phyloP scores from a whole-genome alignment of 2,113 vertebrate species.

The Parus major region DNA sequence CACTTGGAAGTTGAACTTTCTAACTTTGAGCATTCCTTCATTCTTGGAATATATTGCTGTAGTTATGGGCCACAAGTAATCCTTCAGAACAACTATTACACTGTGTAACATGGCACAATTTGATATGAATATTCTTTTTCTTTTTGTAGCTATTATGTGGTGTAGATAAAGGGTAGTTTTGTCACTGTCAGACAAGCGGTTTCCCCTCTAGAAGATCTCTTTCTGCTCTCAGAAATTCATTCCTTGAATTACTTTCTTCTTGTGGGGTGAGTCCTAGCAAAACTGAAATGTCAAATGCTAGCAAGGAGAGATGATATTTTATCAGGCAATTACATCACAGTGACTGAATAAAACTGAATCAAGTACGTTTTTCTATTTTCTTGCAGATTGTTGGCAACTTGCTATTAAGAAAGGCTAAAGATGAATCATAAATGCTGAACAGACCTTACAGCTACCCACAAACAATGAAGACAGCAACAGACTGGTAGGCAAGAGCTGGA shows the following conservation, averaged over 20 bases:
- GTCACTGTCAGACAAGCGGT: neutral
- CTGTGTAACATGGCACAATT: neutral
- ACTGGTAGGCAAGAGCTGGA: neutral
- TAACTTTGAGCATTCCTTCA: neutral
- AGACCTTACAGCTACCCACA: neutral
- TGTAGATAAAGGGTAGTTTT: neutral
- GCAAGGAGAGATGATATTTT: conserved; percentile 11
- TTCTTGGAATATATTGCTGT: neutral
- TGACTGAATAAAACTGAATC: conserved; percentile 26
- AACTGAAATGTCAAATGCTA: conserved; percentile 49
- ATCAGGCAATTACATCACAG: conserved; percentile 7
- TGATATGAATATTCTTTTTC: conserved; percentile 16
- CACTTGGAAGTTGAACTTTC: neutral
- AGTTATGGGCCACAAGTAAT: neutral
- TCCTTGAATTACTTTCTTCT: conserved; percentile 35
- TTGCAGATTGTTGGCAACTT: neutral
- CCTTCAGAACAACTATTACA: neutral
- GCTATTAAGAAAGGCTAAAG: conserved; percentile 34
- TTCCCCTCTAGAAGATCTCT: conserved; percentile 6
- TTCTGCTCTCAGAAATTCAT: neutral
- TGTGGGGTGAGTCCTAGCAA: neutral
- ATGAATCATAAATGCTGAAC: conserved; percentile 15
- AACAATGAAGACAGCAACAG: neutral
- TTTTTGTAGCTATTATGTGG: neutral
- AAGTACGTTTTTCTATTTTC: conserved; percentile 23